phyloP scores from a whole-genome alignment of 2,113 vertebrate genomes.

The Notarius lentiginosus region DNA sequence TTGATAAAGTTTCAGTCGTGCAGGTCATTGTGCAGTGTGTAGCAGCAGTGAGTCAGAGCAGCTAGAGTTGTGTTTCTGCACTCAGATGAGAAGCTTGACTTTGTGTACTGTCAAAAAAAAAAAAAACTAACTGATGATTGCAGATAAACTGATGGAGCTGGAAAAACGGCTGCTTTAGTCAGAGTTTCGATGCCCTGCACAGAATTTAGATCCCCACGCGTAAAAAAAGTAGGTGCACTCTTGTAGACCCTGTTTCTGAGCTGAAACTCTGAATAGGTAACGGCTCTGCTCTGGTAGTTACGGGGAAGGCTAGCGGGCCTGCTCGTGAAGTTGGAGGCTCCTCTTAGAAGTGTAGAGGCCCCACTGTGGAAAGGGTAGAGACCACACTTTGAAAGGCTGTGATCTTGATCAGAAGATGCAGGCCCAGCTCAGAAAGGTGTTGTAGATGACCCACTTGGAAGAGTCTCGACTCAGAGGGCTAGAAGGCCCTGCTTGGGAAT shows the following conservation, averaged over 20 bases:
- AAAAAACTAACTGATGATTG: not conserved
- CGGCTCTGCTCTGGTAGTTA: not conserved
- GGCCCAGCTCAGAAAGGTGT: not conserved
- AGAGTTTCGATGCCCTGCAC: no score
- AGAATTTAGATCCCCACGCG: not conserved
- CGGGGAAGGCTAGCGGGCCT: not conserved
- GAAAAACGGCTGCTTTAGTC: no score
- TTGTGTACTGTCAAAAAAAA: not conserved
- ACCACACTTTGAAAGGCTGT: not conserved
- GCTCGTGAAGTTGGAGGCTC: not conserved
- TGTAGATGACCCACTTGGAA: not conserved
- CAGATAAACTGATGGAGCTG: not conserved
- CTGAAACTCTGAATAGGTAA: no score
- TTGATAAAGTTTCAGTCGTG: not conserved
- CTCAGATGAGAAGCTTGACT: slow-evolving; percentile 5
- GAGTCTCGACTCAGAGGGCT: not conserved
- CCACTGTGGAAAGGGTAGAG: not conserved
- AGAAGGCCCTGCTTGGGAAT: not conserved
- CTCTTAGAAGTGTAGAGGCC: not conserved
- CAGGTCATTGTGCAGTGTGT: not conserved
- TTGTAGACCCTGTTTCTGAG: no score
- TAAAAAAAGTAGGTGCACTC: not conserved
- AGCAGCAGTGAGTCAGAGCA: not conserved
- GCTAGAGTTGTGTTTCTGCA: not conserved
- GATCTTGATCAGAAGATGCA: not conserved